Evolutionary conservation across 2,888 invertebrate genomes (phyloP).

Genomic region (Cephalotes varians): DNA sequence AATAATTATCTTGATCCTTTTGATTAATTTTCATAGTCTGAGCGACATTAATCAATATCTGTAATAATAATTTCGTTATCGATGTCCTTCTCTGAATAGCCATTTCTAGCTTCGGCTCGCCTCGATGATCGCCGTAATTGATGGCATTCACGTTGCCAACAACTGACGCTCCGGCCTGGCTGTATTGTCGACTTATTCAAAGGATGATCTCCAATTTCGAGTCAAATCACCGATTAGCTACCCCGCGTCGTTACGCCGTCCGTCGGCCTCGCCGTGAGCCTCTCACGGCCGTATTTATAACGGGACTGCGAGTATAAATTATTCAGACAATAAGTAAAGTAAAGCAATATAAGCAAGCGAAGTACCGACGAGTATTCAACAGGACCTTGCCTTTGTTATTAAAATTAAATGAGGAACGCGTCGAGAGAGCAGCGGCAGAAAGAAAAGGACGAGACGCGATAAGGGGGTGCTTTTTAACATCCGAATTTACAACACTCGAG

Average conservation of each 20-base stretch:
- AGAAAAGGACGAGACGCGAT: neutral
- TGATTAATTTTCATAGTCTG: neutral
- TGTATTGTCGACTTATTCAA: constrained; percentile 37
- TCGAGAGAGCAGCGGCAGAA: neutral
- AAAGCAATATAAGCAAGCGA: neutral
- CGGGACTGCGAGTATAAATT: neutral
- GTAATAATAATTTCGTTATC: neutral
- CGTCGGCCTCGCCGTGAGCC: neutral
- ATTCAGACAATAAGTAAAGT: neutral
- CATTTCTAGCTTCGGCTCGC: constrained; percentile 16
- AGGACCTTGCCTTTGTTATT: neutral
- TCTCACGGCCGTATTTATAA: constrained; percentile 3
- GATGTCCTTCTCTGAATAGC: neutral
- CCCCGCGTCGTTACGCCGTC: neutral
- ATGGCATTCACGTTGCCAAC: constrained; percentile 32
- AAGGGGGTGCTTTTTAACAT: neutral
- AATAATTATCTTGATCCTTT: neutral
- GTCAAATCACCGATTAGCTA: neutral
- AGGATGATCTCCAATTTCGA: constrained; percentile 28
- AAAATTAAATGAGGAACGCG: neutral
- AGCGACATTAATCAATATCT: constrained; percentile 7
- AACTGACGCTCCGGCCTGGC: constrained; percentile 6
- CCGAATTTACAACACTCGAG: neutral
- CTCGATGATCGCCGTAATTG: constrained; percentile 36
- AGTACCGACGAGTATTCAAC: neutral